Base-by-base conservation (phyloP, 2,888 invertebrate species). In the Germaria angustata region DNA sequence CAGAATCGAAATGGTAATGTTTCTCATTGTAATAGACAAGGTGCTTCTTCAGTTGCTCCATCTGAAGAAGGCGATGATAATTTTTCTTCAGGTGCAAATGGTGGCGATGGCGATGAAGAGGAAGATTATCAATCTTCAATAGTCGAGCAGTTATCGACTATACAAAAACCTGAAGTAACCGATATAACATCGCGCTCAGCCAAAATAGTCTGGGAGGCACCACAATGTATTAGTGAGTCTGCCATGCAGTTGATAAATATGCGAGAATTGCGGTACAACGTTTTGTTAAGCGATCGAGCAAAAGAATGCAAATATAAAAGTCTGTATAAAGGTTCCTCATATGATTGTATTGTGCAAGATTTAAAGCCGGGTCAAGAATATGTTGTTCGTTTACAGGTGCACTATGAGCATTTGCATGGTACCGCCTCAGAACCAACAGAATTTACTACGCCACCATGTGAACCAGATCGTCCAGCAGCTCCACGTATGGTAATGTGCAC, bases 301-400 rank as follows among this genome's bases (percentile, higher is more conserved):
- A 93, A 95, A 88, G 95, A 96, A 86, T 95, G 95, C 89, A 95
- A 96, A 88, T 97, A 96, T 92, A 96, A 96, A 92, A 94, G 95
- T 83, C 95, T 97, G 85, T 96, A 96, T 90, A 95, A 94, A 86
- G 96, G 96, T 57, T 92, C 93, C 85, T 95, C 95, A 34, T 92
- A 95, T 76, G 95, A 95, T 53, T 95, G 96, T 92, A 94, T 95
- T 86, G 95, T 97, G 84, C 95, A 96, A 90, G 96, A 97, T 91
- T 92, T 97, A 87, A 94, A 95, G 89, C 97, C 97, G 13, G 96
- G 96, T n/a, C 95, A 95, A 89, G 96, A 96, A 89, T 97, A 97
- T 92, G 94, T 95, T 80, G 95, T 97, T 86, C 95, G 96, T 87
- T 92, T 96, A 85, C 65, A 89, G 86, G 88, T 88, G 17, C 90